These are phyloP conservation scores for Choristoneura rosaceana DNA, from an alignment of 2,888 invertebrate genomes.

Conservation along the genomic window DNA sequence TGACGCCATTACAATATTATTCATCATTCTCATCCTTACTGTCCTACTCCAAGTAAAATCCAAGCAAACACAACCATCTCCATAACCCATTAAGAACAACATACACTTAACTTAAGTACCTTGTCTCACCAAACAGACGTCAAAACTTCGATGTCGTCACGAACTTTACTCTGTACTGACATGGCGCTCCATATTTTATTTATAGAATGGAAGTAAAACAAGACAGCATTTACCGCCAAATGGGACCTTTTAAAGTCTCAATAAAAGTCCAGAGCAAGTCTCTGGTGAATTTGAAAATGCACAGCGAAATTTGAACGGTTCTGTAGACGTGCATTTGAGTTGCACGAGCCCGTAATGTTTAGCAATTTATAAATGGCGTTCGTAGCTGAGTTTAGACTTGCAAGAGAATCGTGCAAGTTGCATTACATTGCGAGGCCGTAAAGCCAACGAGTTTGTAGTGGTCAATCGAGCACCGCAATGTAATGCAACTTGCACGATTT, in stretches of 20 bases:
- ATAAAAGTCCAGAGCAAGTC: slow-evolving; percentile 20
- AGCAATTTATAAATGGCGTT: background rate
- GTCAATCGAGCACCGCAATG: too few species aligned
- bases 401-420: too few species aligned
- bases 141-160: slow-evolving; percentile 13
- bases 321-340: background rate
- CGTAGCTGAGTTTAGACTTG: too few species aligned
- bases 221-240: slow-evolving; percentile 22
- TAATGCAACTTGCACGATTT: too few species aligned
- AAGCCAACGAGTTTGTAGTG: too few species aligned
- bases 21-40: background rate
- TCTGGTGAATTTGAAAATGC: slow-evolving; percentile 15
- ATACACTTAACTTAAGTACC: slow-evolving; percentile 14
- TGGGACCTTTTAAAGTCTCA: slow-evolving; percentile 33
- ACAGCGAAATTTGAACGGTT: slow-evolving; percentile 8
- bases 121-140: slow-evolving; percentile 2
- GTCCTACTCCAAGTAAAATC: slow-evolving; percentile 27
- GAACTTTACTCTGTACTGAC: slow-evolving; percentile 9
- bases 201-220: slow-evolving; percentile 31
- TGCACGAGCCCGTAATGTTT: background rate
- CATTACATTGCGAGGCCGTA: too few species aligned
- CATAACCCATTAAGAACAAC: slow-evolving; percentile 7
- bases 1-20: background rate
- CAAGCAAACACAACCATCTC: slow-evolving; percentile 11
- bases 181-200: slow-evolving; percentile 33